Percentiles rank a stretch among this genome's conserved stretches.
Conservation (phyloP, 1,140 invertebrate genomes). For the Cotesia glomerata region DNA sequence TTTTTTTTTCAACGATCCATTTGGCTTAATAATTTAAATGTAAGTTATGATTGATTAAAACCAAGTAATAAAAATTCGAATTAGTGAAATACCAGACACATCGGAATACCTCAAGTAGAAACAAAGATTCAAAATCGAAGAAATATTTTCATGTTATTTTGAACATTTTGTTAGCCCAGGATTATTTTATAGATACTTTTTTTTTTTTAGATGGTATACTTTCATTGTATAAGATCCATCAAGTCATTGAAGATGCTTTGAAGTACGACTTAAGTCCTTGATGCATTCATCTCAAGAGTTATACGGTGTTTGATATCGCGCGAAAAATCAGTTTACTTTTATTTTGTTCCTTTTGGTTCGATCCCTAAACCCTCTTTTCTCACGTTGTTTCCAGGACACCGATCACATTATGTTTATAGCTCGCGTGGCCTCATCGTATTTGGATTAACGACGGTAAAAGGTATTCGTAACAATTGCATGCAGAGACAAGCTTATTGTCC, state of each 20-base stretch:
- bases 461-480: conserved; percentile 47
- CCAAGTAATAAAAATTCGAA: too few species aligned
- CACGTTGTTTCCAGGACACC: conserved; percentile 42
- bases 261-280: conserved; percentile 27
- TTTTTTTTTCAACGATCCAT: too few species aligned
- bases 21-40: too few species aligned
- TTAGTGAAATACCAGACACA: too few species aligned
- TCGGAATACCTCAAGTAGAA: too few species aligned
- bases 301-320: conserved; percentile 40
- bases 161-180: too few species aligned
- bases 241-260: conserved; percentile 21
- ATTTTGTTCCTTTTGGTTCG: conserved; percentile 30
- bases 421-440: conserved; percentile 48
- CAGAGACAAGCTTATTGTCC: conserved; percentile 47
- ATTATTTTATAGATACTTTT: too few species aligned
- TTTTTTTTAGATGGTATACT: neutral
- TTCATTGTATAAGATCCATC: conserved; percentile 20
- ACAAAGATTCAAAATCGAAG: too few species aligned
- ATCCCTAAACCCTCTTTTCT: conserved; percentile 10
- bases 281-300: conserved; percentile 20
- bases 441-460: conserved; percentile 53
- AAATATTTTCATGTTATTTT: too few species aligned
- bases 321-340: conserved; percentile 46
- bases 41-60: too few species aligned
- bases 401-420: conserved; percentile 39